A percentile compares a stretch with the other conserved stretches of the same genome.
phyloP scores from a whole-genome alignment of 2,797 vertebrate species.

The Rhynchotus rufescens region DNA sequence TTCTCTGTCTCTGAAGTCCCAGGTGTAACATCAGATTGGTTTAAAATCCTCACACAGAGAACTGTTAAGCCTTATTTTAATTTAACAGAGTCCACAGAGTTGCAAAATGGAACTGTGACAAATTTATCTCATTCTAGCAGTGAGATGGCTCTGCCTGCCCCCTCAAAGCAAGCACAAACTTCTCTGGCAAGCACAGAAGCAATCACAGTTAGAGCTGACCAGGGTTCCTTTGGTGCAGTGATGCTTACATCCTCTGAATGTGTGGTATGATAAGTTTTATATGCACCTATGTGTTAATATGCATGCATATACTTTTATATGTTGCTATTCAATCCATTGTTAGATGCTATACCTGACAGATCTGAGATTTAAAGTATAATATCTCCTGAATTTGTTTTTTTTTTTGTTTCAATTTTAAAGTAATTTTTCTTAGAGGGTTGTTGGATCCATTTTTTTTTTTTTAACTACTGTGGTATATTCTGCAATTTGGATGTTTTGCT shows the following conservation, averaged over 20 bases:
- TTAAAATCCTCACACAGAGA: slow-evolving; percentile 8
- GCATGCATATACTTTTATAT: neutral
- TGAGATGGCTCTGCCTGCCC: neutral
- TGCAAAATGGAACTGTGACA: slow-evolving; percentile 18
- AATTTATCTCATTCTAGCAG: slow-evolving; percentile 8
- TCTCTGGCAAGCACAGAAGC: slow-evolving; percentile 23
- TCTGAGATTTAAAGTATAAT: neutral
- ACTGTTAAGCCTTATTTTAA: slow-evolving; percentile 16
- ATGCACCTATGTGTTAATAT: neutral
- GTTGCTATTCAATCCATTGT: neutral
- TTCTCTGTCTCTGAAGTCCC: slow-evolving; percentile 8
- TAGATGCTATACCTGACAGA: neutral
- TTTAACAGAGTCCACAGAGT: slow-evolving; percentile 37
- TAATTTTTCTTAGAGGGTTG: neutral
- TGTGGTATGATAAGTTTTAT: slow-evolving; percentile 58
- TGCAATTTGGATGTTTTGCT: neutral
- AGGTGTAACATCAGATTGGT: neutral
- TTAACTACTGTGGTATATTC: neutral
- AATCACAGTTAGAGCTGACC: slow-evolving; percentile 14
- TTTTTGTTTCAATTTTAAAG: neutral
- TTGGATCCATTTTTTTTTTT: neutral
- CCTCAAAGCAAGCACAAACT: slow-evolving; percentile 6
- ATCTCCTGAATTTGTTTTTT: neutral
- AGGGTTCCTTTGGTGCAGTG: slow-evolving; percentile 61
- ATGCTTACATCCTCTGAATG: slow-evolving; percentile 63